Evolutionary conservation across 2,888 invertebrate species (phyloP).

Genomic region (Lithophane semibrunnea): DNA sequence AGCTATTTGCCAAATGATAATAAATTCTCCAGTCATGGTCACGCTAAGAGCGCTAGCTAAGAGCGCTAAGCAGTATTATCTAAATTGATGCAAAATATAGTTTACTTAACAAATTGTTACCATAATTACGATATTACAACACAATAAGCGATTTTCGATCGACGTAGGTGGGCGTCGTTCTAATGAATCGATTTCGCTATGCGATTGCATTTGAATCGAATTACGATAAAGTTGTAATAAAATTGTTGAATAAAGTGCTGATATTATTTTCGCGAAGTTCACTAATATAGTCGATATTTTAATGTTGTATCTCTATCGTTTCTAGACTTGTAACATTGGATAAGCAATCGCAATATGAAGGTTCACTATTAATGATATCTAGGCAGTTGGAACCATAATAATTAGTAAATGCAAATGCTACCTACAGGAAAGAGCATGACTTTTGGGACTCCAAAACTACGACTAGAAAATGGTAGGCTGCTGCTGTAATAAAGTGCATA

Average conservation of each 20-base stretch:
- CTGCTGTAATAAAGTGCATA: background rate
- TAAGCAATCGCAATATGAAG: background rate
- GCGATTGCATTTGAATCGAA: conserved; percentile 57
- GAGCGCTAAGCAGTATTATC: conserved; percentile 47
- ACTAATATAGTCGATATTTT: conserved; percentile 21
- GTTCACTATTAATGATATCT: background rate
- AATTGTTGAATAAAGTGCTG: conserved; percentile 46
- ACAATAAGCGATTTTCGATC: conserved; percentile 58
- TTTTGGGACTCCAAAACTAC: background rate
- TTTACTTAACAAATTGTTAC: conserved; percentile 62
- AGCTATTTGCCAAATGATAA: conserved; percentile 38
- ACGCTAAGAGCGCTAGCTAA: conserved; percentile 36
- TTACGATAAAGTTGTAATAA: conserved; percentile 60
- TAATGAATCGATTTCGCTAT: conserved; percentile 63
- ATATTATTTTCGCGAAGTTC: conserved; percentile 36
- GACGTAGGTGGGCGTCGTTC: conserved; percentile 65
- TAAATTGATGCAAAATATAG: conserved; percentile 61
- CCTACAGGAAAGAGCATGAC: background rate
- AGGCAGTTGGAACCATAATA: too few relatives aligned
- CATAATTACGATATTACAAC: conserved; percentile 62
- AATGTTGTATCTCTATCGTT: background rate
- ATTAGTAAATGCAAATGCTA: background rate
- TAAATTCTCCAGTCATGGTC: conserved; percentile 47
- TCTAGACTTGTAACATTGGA: background rate
- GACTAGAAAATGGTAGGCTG: background rate